Conservation (phyloP, 2,113 vertebrate genomes). For the Apodemus sylvaticus region DNA sequence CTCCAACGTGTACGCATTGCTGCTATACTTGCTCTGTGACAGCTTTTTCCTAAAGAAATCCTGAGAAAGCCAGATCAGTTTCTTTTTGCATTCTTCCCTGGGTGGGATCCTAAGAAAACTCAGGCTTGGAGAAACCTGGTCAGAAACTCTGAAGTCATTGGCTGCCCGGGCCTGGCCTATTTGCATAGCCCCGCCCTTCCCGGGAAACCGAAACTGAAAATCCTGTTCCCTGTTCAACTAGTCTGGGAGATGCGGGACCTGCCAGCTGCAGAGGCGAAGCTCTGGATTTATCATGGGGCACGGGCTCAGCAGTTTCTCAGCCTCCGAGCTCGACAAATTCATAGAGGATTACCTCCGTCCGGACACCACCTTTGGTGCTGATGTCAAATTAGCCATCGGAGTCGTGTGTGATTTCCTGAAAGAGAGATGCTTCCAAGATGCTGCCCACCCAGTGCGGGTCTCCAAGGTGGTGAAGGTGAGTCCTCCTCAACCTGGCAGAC, state of each 20-base stretch:
- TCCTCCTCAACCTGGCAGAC: background rate
- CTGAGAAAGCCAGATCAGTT: background rate
- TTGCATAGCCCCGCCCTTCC: background rate
- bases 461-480: constrained; percentile 74
- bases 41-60: background rate
- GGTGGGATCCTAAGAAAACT: background rate
- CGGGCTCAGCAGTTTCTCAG: fast-evolving
- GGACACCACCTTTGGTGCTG: fast-evolving
- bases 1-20: background rate
- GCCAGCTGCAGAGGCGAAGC: fast-evolving
- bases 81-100: background rate
- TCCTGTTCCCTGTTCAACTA: fast-evolving
- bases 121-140: background rate
- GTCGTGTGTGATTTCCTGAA: constrained; percentile 68
- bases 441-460: fast-evolving
- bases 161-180: background rate
- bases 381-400: background rate
- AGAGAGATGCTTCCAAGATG: background rate
- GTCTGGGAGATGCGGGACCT: fast-evolving
- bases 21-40: background rate
- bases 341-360: constrained; percentile 42
- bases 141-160: background rate
- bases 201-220: background rate
- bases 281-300: fast-evolving
- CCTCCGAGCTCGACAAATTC: constrained; percentile 7